These are phyloP conservation scores for Achlya flavicornis DNA, from an alignment of 2,888 invertebrate species.

Conservation along the genomic window DNA sequence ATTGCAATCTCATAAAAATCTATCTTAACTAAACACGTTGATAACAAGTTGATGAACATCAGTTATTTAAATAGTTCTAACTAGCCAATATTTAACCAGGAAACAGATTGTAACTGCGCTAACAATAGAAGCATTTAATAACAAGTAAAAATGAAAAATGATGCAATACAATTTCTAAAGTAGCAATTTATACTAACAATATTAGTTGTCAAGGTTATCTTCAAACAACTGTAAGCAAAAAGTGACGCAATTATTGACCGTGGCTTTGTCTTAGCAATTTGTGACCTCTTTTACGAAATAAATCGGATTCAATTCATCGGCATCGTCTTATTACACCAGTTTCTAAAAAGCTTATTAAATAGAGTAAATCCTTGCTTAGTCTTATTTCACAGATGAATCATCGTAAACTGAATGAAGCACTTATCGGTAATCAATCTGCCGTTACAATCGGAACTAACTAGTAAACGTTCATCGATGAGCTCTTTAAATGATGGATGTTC, in stretches of 20 bases:
- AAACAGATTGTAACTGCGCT: neutral
- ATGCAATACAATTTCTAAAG: conserved; percentile 18
- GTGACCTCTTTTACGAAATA: conserved; percentile 49
- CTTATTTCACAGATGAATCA: conserved; percentile 2
- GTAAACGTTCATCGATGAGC: neutral
- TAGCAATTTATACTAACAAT: conserved; percentile 18
- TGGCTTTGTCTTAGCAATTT: conserved; percentile 46
- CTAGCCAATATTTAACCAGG: neutral
- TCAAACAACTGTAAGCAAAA: conserved; percentile 29
- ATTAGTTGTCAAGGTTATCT: conserved; percentile 44
- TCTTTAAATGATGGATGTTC: neutral
- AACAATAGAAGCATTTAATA: neutral
- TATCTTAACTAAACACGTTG: too few species aligned
- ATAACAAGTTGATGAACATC: too few species aligned
- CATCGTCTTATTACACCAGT: conserved; percentile 25
- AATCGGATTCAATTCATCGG: conserved; percentile 22
- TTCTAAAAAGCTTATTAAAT: neutral
- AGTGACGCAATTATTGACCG: conserved; percentile 41
- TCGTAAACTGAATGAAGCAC: conserved; percentile 10
- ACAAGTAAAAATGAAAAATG: neutral
- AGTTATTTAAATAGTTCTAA: too few species aligned
- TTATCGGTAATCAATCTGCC: conserved; percentile 3
- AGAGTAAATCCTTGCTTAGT: neutral
- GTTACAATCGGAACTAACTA: conserved; percentile 2
- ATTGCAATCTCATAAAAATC: too few species aligned